These are phyloP conservation scores for Eupelmus urozonus DNA, from an alignment of 2,888 invertebrate genomes.

Conservation along the genomic window DNA sequence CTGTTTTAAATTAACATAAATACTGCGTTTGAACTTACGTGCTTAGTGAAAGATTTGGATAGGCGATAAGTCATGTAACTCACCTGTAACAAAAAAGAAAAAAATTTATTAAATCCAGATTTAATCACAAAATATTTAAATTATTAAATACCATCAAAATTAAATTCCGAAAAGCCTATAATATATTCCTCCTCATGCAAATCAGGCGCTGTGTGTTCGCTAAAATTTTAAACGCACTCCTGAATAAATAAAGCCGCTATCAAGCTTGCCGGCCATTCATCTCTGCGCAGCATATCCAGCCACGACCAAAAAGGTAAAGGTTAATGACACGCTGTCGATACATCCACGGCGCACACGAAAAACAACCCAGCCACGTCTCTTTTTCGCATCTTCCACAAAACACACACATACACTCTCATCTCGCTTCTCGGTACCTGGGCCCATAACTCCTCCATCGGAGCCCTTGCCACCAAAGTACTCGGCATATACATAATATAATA, in stretches of 20 bases:
- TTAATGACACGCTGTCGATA: slow-evolving; percentile 36
- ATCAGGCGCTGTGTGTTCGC: too few relatives aligned
- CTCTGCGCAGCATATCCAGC: neutral
- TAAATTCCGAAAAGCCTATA: too few relatives aligned
- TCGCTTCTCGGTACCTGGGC: too few relatives aligned
- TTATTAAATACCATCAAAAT: neutral
- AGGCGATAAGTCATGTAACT: slow-evolving; percentile 5
- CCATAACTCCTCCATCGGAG: too few relatives aligned
- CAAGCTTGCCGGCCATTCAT: neutral
- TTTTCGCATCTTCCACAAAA: neutral
- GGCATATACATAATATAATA: slow-evolving; percentile 24
- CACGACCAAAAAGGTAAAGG: slow-evolving; percentile 3
- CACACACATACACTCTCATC: too few relatives aligned
- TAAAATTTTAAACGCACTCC: neutral
- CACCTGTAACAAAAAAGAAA: slow-evolving; percentile 29
- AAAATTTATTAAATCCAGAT: neutral
- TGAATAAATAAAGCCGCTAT: neutral
- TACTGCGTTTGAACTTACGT: neutral
- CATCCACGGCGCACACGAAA: too few relatives aligned
- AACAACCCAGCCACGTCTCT: neutral
- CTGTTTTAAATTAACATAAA: neutral
- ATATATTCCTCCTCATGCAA: too few relatives aligned
- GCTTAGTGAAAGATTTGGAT: neutral
- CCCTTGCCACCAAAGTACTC: neutral
- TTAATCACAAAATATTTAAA: neutral